A percentile compares a stretch with the other conserved stretches of the same genome.
These are phyloP conservation scores for Parazoanthus swiftii DNA, from an alignment of 92 coral and sea anemone genomes.

Conservation along the genomic window DNA sequence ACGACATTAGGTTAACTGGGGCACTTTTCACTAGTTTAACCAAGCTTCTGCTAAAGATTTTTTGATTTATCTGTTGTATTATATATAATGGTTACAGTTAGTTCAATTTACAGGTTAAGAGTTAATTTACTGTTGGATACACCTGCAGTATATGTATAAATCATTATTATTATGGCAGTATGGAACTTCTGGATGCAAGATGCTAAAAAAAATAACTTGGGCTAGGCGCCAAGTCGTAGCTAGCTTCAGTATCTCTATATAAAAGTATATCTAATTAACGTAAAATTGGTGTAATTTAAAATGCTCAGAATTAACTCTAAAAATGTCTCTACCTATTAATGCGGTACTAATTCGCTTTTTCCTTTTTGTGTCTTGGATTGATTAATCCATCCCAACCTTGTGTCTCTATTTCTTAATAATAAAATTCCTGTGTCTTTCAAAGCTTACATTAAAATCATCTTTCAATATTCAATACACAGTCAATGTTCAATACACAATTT, in stretches of 20 bases:
- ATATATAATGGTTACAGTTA: too few species aligned
- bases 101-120: too few species aligned
- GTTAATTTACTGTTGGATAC: too few species aligned
- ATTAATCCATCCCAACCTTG: background rate
- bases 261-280: conserved; percentile 5
- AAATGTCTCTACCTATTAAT: conserved; percentile 21
- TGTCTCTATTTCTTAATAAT: background rate
- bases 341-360: conserved; percentile 16
- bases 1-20: too few species aligned
- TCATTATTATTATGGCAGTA: background rate
- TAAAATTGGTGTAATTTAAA: background rate
- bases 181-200: background rate
- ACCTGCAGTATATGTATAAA: too few species aligned
- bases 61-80: too few species aligned
- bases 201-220: conserved; percentile 13
- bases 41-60: too few species aligned
- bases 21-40: too few species aligned
- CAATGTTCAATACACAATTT: too few species aligned
- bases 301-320: conserved; percentile 7
- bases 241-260: background rate
- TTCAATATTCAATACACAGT: too few species aligned
- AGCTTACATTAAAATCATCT: too few species aligned
- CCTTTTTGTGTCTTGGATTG: background rate
- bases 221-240: too few species aligned
- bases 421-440: background rate